phyloP scores from a whole-genome alignment of 2,888 invertebrate species.

The Phortica okadai region DNA sequence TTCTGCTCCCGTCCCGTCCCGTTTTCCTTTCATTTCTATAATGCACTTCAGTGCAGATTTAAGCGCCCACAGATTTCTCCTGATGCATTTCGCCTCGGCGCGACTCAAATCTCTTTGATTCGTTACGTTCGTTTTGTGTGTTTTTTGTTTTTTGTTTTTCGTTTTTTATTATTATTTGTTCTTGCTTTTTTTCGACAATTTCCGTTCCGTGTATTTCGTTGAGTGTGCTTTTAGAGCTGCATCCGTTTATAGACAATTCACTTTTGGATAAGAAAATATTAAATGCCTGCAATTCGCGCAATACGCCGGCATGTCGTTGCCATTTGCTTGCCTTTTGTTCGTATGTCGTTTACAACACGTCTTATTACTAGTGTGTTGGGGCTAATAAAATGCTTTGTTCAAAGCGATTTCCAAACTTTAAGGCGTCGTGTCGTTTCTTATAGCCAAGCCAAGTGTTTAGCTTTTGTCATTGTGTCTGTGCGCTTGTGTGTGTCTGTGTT shows the following conservation, averaged over 20 bases:
- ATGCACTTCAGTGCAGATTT: constrained; percentile 34
- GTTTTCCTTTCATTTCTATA: constrained; percentile 28
- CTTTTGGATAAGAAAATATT: constrained; percentile 55
- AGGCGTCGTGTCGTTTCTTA: constrained; percentile 23
- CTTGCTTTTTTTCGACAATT: constrained; percentile 55
- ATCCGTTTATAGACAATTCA: constrained; percentile 56
- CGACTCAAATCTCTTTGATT: constrained; percentile 4
- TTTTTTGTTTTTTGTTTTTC: constrained; percentile 34
- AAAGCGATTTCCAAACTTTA: constrained; percentile 7
- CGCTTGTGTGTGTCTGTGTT: constrained; percentile 7
- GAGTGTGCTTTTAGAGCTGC: constrained; percentile 70
- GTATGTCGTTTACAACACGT: neutral
- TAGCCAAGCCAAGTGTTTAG: too few species aligned
- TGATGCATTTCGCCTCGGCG: constrained; percentile 18
- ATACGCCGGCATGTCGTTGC: neutral
- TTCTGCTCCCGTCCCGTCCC: neutral
- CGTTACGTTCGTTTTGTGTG: constrained; percentile 6
- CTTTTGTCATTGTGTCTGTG: neutral
- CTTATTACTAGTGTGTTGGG: neutral
- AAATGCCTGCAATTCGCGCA: constrained; percentile 39
- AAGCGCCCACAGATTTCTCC: constrained; percentile 20
- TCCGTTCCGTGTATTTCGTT: constrained; percentile 70
- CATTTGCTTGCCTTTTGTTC: neutral
- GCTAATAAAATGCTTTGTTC: constrained; percentile 14
- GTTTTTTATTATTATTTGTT: constrained; percentile 38